Percentiles rank a stretch among this genome's conserved stretches.
These are phyloP conservation scores for Semicossyphus pulcher DNA, from an alignment of 2,113 vertebrate genomes.

Conservation along the genomic window DNA sequence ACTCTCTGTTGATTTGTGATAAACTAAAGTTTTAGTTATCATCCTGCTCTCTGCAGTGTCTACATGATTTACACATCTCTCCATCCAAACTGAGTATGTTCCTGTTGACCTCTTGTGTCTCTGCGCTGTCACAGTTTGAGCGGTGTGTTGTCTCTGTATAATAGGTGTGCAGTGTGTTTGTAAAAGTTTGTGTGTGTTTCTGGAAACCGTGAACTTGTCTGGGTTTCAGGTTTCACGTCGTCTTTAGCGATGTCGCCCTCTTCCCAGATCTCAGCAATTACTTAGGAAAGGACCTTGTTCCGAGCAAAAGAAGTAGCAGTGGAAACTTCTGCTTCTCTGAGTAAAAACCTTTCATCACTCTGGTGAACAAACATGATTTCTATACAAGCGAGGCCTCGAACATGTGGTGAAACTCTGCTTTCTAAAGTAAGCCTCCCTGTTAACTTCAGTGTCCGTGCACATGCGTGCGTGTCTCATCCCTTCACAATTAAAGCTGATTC, in stretches of 20 bases:
- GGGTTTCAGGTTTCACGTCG: background rate
- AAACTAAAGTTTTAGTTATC: background rate
- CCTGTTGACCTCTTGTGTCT: too few relatives aligned
- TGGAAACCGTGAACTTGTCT: background rate
- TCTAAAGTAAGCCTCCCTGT: constrained; percentile 43
- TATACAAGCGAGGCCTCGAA: background rate
- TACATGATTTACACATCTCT: background rate
- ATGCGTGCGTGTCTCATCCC: constrained; percentile 11
- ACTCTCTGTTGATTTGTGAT: too few relatives aligned
- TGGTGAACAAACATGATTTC: constrained; percentile 14
- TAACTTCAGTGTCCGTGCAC: background rate
- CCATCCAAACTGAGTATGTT: too few relatives aligned
- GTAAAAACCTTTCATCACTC: background rate
- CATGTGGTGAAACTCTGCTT: constrained; percentile 34
- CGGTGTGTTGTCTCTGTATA: too few relatives aligned
- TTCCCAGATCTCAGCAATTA: background rate
- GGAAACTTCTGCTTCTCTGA: background rate
- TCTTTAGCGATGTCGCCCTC: background rate
- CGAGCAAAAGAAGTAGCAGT: background rate
- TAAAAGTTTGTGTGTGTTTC: background rate
- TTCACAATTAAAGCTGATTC: constrained; percentile 73
- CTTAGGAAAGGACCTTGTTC: background rate
- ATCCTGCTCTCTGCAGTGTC: too few relatives aligned
- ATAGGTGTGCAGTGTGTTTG: background rate
- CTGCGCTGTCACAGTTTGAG: too few relatives aligned